Evolutionary conservation across 2,888 invertebrate genomes (phyloP).

Genomic region (Agonopterix arenella): DNA sequence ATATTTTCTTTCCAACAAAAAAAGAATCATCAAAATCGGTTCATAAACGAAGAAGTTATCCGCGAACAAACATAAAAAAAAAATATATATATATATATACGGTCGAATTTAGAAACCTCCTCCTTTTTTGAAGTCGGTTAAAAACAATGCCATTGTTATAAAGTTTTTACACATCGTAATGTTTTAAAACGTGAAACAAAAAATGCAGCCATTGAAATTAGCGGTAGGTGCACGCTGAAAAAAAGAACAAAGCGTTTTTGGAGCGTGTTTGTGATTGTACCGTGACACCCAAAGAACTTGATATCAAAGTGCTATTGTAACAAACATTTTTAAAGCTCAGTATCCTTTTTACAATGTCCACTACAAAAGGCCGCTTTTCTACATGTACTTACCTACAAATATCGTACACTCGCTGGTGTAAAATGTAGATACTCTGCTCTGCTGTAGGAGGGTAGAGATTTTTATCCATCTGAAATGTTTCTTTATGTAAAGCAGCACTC

Average conservation of each 20-base stretch:
- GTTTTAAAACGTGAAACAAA: background rate
- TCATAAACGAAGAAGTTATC: too few species aligned
- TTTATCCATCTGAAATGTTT: slow-evolving; percentile 17
- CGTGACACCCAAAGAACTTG: slow-evolving; percentile 39
- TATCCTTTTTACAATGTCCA: slow-evolving; percentile 39
- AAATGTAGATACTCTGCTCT: slow-evolving; percentile 1
- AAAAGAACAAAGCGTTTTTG: slow-evolving; percentile 29
- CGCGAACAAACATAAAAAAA: too few species aligned
- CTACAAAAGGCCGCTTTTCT: slow-evolving; percentile 29
- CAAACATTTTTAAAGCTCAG: slow-evolving; percentile 41
- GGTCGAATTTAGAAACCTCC: too few species aligned
- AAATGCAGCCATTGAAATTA: slow-evolving; percentile 9
- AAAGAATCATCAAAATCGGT: too few species aligned
- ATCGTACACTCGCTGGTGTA: slow-evolving; percentile 6
- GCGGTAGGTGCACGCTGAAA: slow-evolving; percentile 16
- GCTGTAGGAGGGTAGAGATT: background rate
- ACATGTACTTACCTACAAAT: background rate
- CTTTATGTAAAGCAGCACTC: slow-evolving; percentile 19
- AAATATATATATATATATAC: too few species aligned
- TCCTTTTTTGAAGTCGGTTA: too few species aligned
- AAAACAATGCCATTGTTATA: background rate
- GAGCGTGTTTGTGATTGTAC: slow-evolving; percentile 38
- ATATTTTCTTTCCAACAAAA: too few species aligned
- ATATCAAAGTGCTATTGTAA: slow-evolving; percentile 45
- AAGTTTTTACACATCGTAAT: background rate